Percentiles rank a stretch among this genome's conserved stretches.
phyloP scores from a whole-genome alignment of 2,888 invertebrate species.

The Lithophane socia region DNA sequence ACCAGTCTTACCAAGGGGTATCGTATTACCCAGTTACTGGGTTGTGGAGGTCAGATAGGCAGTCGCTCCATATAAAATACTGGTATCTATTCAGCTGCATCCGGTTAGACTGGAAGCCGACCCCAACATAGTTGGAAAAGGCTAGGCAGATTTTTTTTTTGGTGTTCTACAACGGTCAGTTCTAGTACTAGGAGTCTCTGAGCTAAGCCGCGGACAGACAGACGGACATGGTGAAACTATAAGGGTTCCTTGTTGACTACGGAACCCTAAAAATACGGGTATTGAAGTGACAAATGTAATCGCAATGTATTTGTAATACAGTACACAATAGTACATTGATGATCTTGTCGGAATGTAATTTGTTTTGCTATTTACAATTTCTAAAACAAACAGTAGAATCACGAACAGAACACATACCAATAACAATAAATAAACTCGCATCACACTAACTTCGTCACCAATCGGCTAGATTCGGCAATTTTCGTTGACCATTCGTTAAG shows the following conservation, averaged over 20 bases:
- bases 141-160: neutral
- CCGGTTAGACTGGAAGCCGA: no score
- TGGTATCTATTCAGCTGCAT: no score
- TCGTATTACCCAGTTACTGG: no score
- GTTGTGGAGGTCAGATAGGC: no score
- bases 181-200: no score
- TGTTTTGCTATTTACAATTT: conserved; percentile 4
- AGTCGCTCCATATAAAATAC: no score
- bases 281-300: neutral
- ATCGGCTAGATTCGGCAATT: conserved; percentile 64
- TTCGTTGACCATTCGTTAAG: conserved; percentile 67
- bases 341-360: neutral
- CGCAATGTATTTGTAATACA: neutral
- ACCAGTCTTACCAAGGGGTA: no score
- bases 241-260: no score
- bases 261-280: no score
- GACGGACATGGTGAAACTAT: no score
- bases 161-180: neutral
- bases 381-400: conserved; percentile 62
- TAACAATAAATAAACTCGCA: conserved; percentile 65
- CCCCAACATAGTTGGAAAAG: no score
- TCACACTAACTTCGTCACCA: conserved; percentile 63
- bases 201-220: no score
- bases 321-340: neutral
- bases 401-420: conserved; percentile 54